These are phyloP conservation scores for Sycobia sp. DNA, from an alignment of 1,140 invertebrate genomes.

Conservation along the genomic window DNA sequence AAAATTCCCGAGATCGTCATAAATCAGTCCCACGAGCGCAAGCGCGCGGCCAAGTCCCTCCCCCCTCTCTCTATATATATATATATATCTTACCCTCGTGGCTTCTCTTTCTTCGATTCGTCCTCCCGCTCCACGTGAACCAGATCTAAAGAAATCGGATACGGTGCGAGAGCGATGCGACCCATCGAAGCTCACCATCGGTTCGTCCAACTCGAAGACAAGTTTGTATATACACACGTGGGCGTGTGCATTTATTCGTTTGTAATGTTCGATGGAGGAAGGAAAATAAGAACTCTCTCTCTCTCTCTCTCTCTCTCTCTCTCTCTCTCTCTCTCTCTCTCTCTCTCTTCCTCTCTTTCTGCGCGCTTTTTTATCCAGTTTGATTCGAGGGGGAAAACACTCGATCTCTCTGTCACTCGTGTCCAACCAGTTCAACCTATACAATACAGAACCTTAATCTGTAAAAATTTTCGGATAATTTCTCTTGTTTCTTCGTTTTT, in stretches of 20 bases:
- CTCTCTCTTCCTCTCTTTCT: no score
- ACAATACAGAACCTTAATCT: not conserved
- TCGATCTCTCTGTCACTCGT: slow-evolving; percentile 41
- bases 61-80: not conserved
- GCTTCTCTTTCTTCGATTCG: not conserved
- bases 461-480: slow-evolving; percentile 6
- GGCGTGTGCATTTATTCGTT: no score
- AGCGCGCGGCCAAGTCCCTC: not conserved
- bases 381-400: slow-evolving; percentile 36
- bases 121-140: slow-evolving; percentile 7
- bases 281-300: no score
- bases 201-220: not conserved
- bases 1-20: slow-evolving; percentile 30
- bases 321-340: no score
- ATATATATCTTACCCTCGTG: not conserved
- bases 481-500: not conserved
- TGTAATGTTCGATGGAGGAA: no score
- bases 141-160: slow-evolving; percentile 36
- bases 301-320: no score
- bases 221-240: slow-evolving; percentile 13
- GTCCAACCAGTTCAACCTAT: slow-evolving; percentile 8
- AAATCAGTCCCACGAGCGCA: slow-evolving; percentile 35
- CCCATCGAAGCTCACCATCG: slow-evolving; percentile 6
- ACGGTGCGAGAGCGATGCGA: slow-evolving; percentile 7
- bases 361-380: slow-evolving; percentile 34